Percentiles rank a stretch among this genome's conserved stretches.
phyloP scores from a whole-genome alignment of 1,140 invertebrate species.

The Micrasema longulum region DNA sequence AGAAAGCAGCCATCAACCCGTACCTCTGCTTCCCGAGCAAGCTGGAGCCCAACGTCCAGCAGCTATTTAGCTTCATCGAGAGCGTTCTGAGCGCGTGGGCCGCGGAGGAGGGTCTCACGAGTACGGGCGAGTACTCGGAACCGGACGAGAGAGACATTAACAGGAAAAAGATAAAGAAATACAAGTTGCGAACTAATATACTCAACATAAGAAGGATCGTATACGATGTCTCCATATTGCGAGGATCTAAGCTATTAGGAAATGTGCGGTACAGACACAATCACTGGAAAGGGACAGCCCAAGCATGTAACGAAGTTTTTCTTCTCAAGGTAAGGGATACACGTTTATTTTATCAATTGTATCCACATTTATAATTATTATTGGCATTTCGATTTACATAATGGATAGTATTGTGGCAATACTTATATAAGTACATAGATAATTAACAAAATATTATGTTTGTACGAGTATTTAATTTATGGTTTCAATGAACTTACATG shows the following conservation, averaged over 20 bases:
- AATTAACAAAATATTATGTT: no score
- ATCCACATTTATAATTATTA: no score
- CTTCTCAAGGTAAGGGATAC: constrained; percentile 75
- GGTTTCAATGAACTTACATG: no score
- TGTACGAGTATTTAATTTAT: no score
- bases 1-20: constrained; percentile 52
- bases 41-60: constrained; percentile 79
- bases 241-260: constrained; percentile 72
- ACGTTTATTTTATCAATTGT: background rate
- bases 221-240: constrained; percentile 74
- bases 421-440: no score
- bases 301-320: constrained; percentile 81
- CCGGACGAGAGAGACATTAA: constrained; percentile 74
- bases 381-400: no score
- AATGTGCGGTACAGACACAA: constrained; percentile 76
- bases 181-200: constrained; percentile 73
- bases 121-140: constrained; percentile 74
- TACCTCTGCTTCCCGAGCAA: constrained; percentile 68
- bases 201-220: constrained; percentile 74
- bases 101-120: constrained; percentile 75
- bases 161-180: constrained; percentile 71
- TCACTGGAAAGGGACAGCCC: constrained; percentile 79
- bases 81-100: constrained; percentile 77
- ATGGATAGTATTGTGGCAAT: no score
- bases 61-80: constrained; percentile 81